phyloP scores from a whole-genome alignment of 1,140 invertebrate species.

The Neuroterus valhalla region DNA sequence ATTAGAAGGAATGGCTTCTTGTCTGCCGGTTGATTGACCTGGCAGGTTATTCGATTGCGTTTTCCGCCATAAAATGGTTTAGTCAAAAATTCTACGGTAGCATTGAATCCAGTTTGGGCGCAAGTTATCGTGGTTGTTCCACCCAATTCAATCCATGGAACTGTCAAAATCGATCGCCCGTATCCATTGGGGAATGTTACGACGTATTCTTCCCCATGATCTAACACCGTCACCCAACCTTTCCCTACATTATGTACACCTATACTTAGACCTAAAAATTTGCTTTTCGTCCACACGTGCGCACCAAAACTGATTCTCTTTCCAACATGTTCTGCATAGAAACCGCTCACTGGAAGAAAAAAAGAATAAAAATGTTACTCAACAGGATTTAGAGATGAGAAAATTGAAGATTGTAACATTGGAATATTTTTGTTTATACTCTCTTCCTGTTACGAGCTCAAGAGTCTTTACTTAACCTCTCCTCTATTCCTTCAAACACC shows the following conservation, averaged over 20 bases:
- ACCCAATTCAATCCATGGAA: constrained; percentile 98
- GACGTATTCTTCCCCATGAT: constrained; percentile 93
- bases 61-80: constrained; percentile 99
- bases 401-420: too few species aligned
- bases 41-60: constrained; percentile 91
- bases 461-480: too few species aligned
- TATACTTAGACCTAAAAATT: constrained; percentile 96
- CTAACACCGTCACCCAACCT: constrained; percentile 87
- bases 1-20: constrained; percentile 93
- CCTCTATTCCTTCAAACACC: too few species aligned
- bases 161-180: constrained; percentile 94
- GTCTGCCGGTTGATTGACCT: constrained; percentile 84
- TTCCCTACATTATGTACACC: constrained; percentile 92
- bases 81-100: constrained; percentile 94
- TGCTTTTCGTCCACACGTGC: constrained; percentile 98
- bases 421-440: too few species aligned
- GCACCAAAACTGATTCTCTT: constrained; percentile 94
- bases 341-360: constrained; percentile 88
- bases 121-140: constrained; percentile 92
- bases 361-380: constrained; percentile 24
- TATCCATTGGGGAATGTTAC: constrained; percentile 97
- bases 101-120: constrained; percentile 91
- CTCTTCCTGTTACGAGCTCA: too few species aligned
- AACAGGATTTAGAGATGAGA: too few species aligned
- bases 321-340: constrained; percentile 95